phyloP scores from a whole-genome alignment of 1,140 invertebrate species.

The Spodoptera litura region DNA sequence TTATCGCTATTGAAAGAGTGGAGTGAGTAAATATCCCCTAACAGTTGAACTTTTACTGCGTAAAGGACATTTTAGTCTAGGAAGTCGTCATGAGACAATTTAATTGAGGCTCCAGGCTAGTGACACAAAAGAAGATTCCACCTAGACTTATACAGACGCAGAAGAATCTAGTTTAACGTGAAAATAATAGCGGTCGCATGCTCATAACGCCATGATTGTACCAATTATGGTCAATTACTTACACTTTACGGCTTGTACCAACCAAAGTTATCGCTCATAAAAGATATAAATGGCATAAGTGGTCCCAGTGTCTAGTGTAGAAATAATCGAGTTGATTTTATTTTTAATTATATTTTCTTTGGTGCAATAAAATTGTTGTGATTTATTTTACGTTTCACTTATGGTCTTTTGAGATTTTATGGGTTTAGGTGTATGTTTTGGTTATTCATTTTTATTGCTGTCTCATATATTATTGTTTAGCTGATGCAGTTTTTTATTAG shows the following conservation, averaged over 20 bases:
- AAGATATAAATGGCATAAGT: slow-evolving; percentile 17
- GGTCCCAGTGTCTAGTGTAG: not conserved
- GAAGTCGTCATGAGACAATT: no score
- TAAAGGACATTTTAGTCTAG: no score
- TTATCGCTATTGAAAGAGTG: no score
- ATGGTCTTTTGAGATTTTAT: no score
- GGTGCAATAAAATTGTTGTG: no score
- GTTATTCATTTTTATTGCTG: no score
- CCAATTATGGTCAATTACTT: slow-evolving; percentile 36
- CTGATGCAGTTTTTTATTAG: not conserved
- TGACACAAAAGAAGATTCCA: not conserved
- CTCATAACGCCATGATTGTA: slow-evolving; percentile 27
- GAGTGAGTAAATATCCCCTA: no score
- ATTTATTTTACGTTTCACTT: no score
- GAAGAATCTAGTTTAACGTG: slow-evolving; percentile 10
- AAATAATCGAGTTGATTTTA: not conserved
- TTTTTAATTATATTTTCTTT: slow-evolving; percentile 3
- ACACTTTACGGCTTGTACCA: slow-evolving; percentile 6
- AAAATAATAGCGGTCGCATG: slow-evolving; percentile 31
- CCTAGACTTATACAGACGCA: not conserved
- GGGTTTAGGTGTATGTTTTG: no score
- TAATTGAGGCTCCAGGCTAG: not conserved
- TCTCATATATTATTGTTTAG: no score
- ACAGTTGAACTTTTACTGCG: no score
- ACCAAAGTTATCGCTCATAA: slow-evolving; percentile 34